Conservation (phyloP, 2,113 vertebrate genomes). For the Penelope pileata region DNA sequence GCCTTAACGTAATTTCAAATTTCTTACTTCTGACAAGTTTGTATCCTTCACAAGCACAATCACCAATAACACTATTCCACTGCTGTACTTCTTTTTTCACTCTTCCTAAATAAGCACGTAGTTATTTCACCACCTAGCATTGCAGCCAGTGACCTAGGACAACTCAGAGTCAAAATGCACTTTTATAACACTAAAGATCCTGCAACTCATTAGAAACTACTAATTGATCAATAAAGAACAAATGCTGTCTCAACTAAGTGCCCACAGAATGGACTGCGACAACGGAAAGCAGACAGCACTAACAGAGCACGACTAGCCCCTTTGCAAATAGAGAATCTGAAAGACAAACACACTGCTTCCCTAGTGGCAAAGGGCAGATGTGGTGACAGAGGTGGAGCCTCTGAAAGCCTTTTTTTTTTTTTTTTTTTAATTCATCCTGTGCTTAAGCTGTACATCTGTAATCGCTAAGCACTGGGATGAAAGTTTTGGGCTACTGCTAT, state of each 20-base stretch:
- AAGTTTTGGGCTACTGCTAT: not conserved
- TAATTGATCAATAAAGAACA: not conserved
- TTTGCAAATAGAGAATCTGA: not conserved
- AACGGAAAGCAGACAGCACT: not conserved
- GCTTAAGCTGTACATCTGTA: not conserved
- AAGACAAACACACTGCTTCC: not conserved
- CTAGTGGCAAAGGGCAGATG: constrained; percentile 3
- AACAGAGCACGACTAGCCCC: not conserved
- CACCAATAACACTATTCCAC: not conserved
- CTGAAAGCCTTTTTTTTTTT: not conserved
- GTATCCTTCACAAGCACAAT: not conserved
- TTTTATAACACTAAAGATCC: not conserved
- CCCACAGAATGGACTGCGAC: not conserved
- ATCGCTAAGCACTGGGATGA: not conserved
- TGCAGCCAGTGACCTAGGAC: not conserved
- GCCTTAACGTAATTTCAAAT: not conserved
- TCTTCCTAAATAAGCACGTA: not conserved
- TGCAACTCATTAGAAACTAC: not conserved
- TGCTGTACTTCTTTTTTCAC: not conserved
- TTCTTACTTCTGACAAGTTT: not conserved
- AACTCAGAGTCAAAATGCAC: not conserved
- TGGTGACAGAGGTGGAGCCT: not conserved
- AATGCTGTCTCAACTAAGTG: not conserved
- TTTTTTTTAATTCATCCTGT: not conserved
- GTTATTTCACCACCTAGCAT: not conserved